Evolutionary conservation across 2,888 invertebrate genomes (phyloP).

Genomic region (Sarcophaga carnaria): DNA sequence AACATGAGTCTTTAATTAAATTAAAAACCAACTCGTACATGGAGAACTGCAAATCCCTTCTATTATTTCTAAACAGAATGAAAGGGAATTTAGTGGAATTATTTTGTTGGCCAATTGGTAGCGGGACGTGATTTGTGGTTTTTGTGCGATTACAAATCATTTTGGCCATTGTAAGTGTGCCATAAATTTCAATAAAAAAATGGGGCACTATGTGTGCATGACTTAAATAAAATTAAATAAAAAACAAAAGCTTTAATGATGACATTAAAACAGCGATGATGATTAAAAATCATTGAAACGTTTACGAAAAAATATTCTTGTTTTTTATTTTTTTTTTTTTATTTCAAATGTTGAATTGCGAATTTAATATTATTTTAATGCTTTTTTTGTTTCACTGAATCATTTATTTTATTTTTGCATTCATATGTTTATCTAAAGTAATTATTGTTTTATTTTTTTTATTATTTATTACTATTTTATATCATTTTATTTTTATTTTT

Average conservation of each 20-base stretch:
- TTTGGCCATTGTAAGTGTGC: constrained; percentile 2
- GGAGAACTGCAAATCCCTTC: no score
- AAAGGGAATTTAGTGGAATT: constrained; percentile 9
- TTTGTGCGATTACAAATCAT: constrained; percentile 24
- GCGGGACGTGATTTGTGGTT: constrained; percentile 22
- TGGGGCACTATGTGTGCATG: not conserved
- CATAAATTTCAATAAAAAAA: not conserved
- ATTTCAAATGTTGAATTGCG: no score
- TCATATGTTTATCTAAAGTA: constrained; percentile 56
- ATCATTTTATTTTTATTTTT: constrained; percentile 8
- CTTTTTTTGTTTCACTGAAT: no score
- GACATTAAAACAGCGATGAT: no score
- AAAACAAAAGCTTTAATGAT: no score
- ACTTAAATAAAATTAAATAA: no score
- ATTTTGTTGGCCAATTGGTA: constrained; percentile 18
- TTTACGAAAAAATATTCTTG: no score
- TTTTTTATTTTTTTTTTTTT: no score
- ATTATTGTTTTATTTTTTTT: constrained; percentile 54
- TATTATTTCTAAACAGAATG: not conserved
- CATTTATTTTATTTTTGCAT: not conserved
- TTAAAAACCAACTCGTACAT: no score
- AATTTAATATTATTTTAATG: no score
- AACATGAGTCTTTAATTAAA: no score
- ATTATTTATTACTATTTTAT: not conserved
- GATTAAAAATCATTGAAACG: no score